Conservation (phyloP, 2,797 vertebrate genomes). For the Gila robusta region DNA sequence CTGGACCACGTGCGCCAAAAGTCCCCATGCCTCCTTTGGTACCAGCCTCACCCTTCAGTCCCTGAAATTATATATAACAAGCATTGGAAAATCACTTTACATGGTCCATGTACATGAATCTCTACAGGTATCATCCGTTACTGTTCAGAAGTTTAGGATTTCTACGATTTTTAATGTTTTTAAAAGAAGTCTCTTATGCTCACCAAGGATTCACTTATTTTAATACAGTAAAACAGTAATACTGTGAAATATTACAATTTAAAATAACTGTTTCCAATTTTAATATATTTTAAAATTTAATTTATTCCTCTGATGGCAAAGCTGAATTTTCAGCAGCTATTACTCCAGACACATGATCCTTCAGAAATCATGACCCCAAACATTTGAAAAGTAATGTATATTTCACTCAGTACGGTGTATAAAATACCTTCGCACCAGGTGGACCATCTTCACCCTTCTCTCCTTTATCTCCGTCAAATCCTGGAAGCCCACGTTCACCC, state of each 20-base stretch:
- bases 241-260: neutral
- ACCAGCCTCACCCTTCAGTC: conserved; percentile 86
- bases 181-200: neutral
- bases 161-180: too few species aligned
- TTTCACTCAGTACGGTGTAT: neutral
- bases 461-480: conserved; percentile 94
- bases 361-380: neutral
- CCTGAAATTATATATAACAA: conserved; percentile 71
- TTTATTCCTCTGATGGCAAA: neutral
- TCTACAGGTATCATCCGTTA: neutral
- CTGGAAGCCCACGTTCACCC: conserved; percentile 85
- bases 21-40: conserved; percentile 85
- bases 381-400: neutral
- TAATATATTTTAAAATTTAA: neutral
- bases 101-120: neutral
- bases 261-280: neutral
- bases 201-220: neutral
- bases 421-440: conserved; percentile 84
- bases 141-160: too few species aligned
- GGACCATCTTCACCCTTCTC: conserved; percentile 94
- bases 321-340: neutral
- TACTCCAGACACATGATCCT: neutral
- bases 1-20: conserved; percentile 87
- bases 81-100: neutral
- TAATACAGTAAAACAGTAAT: neutral